Conservation (phyloP, 2,888 invertebrate species). For the Ferdinandea cuprea region DNA sequence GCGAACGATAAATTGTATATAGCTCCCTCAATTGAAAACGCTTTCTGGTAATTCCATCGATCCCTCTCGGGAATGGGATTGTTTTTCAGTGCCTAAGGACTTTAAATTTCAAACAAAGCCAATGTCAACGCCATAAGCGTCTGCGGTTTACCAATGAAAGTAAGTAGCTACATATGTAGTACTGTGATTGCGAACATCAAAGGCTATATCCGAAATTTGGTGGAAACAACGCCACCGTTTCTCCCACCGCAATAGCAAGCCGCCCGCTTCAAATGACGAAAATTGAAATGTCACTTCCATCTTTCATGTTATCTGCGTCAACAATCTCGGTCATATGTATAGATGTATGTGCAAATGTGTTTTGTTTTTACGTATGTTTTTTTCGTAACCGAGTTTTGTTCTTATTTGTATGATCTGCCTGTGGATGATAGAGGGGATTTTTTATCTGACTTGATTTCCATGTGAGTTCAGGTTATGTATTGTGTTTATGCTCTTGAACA, state of each 20-base stretch:
- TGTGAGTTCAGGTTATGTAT: slow-evolving; percentile 48
- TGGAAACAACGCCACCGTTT: neutral
- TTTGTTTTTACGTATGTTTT: slow-evolving; percentile 11
- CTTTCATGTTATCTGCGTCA: slow-evolving; percentile 7
- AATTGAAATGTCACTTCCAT: slow-evolving; percentile 45
- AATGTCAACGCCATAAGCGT: slow-evolving; percentile 1
- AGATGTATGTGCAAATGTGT: neutral
- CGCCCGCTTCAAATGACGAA: neutral
- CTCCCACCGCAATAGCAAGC: neutral
- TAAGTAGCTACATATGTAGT: neutral
- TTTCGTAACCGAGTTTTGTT: neutral
- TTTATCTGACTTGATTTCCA: slow-evolving; percentile 44
- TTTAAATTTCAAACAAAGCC: neutral
- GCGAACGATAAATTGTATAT: neutral
- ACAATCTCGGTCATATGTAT: slow-evolving; percentile 3
- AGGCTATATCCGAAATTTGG: slow-evolving; percentile 10
- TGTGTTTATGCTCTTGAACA: slow-evolving; percentile 14
- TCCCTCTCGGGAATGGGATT: neutral
- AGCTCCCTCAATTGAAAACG: neutral
- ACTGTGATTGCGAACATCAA: slow-evolving; percentile 5
- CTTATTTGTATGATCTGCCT: slow-evolving; percentile 13
- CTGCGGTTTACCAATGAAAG: neutral
- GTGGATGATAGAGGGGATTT: slow-evolving; percentile 39
- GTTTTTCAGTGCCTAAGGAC: neutral
- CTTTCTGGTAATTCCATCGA: neutral